Evolutionary conservation across 1,140 invertebrate genomes (phyloP).

Genomic region (Pygmarrhopalites habei): DNA sequence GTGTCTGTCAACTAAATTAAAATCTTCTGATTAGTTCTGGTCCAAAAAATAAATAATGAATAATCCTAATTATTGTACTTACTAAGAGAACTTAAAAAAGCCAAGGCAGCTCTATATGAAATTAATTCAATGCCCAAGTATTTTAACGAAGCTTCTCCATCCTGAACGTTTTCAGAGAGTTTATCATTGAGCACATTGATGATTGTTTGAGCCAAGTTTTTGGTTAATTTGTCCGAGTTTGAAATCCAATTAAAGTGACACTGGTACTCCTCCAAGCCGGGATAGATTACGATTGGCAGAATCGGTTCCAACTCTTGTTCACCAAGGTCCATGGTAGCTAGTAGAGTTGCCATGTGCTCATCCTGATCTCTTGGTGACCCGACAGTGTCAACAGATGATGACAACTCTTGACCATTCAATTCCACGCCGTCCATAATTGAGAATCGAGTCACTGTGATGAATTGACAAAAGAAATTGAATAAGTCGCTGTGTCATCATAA

Average conservation of each 20-base stretch:
- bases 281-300: not conserved
- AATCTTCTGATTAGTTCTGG: too few species aligned
- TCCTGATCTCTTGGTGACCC: not conserved
- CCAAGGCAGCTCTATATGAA: not conserved
- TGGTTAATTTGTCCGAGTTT: not conserved
- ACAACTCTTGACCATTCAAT: not conserved
- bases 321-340: too few species aligned
- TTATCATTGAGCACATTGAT: slow-evolving; percentile 1
- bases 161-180: not conserved
- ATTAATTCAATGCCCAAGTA: not conserved
- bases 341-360: not conserved
- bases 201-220: not conserved
- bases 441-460: too few species aligned
- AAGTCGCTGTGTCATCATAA: too few species aligned
- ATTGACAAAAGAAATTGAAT: too few species aligned
- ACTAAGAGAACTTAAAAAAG: not conserved
- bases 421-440: too few species aligned
- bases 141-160: not conserved
- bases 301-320: too few species aligned
- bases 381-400: not conserved
- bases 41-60: too few species aligned
- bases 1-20: not conserved
- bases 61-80: too few species aligned
- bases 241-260: not conserved
- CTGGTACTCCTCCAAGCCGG: not conserved